Conservation (phyloP, 2,888 invertebrate genomes). For the Synanthedon andrenaeformis region DNA sequence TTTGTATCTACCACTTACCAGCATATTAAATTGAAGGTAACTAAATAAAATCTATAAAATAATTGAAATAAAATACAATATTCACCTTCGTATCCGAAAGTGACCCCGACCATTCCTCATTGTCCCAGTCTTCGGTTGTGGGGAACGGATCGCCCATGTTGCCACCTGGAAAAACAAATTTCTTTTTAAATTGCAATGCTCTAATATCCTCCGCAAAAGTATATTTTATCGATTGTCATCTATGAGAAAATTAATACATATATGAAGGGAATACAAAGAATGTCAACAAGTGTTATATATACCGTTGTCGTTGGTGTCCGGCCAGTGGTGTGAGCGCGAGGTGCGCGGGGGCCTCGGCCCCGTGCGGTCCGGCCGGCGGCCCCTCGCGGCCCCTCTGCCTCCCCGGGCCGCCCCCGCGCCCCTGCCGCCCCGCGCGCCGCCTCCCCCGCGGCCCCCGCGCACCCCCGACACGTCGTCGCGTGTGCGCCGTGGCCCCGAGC, state of each 20-base stretch:
- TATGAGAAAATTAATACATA: too few relatives aligned
- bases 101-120: slow-evolving; percentile 95
- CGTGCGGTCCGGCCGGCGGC: slow-evolving; percentile 19
- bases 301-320: slow-evolving; percentile 17
- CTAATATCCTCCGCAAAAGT: too few relatives aligned
- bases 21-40: too few relatives aligned
- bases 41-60: background rate
- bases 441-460: slow-evolving; percentile 29
- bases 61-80: background rate
- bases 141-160: slow-evolving; percentile 63
- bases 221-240: too few relatives aligned
- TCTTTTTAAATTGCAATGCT: background rate
- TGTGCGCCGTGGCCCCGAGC: slow-evolving; percentile 36
- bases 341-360: slow-evolving; percentile 12
- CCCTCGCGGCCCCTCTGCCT: slow-evolving; percentile 22
- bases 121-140: slow-evolving; percentile 84
- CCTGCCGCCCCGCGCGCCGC: slow-evolving; percentile 29
- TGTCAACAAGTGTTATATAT: background rate
- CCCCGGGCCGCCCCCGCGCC: slow-evolving; percentile 25
- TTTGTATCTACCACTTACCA: too few relatives aligned
- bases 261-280: too few relatives aligned
- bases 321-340: slow-evolving; percentile 18
- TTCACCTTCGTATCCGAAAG: slow-evolving; percentile 91
- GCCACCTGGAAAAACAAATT: slow-evolving; percentile 20
- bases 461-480: slow-evolving; percentile 28